phyloP scores from a whole-genome alignment of 2,888 invertebrate genomes.

The Chironomus tentans region DNA sequence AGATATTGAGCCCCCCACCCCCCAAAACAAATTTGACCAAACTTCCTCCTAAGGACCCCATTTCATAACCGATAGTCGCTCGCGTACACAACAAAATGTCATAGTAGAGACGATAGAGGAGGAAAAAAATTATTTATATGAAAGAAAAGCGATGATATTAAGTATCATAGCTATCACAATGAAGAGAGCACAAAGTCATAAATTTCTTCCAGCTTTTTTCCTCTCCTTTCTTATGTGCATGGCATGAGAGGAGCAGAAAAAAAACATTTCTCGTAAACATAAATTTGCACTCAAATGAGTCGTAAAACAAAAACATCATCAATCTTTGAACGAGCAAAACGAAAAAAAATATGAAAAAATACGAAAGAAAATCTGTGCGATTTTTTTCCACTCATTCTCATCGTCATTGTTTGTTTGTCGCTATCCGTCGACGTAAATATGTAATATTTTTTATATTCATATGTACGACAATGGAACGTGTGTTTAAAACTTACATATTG shows the following conservation, averaged over 20 bases:
- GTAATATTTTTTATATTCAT: background rate
- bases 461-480: background rate
- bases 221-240: background rate
- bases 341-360: background rate
- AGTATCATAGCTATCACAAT: constrained; percentile 3
- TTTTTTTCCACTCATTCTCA: background rate
- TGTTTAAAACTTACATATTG: background rate
- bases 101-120: no score
- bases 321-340: constrained; percentile 9
- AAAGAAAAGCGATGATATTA: constrained; percentile 17
- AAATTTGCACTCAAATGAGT: constrained; percentile 26
- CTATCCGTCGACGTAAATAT: background rate
- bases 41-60: background rate
- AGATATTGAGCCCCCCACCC: no score
- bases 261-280: constrained; percentile 26
- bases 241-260: background rate
- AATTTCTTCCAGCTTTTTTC: constrained; percentile 9
- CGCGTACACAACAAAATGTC: background rate
- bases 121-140: background rate
- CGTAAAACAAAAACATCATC: constrained; percentile 26
- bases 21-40: no score
- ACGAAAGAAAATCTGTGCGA: constrained; percentile 3
- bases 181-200: constrained; percentile 9
- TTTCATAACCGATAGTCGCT: background rate
- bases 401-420: background rate